A percentile compares a stretch with the other conserved stretches of the same genome.
phyloP scores from a whole-genome alignment of 1,140 invertebrate genomes.

The Neodiprion pinetum region DNA sequence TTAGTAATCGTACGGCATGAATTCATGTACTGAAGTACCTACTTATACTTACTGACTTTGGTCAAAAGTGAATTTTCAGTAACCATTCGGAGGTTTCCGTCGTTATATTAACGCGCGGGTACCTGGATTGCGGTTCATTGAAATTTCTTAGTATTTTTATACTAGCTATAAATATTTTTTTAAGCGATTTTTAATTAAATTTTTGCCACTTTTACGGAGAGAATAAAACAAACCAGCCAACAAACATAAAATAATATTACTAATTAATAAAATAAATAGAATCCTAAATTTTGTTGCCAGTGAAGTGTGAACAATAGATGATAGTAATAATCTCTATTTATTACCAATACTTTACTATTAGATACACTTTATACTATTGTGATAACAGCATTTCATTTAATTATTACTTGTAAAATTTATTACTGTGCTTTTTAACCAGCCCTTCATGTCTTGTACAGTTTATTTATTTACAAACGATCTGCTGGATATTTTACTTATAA shows the following conservation, averaged over 20 bases:
- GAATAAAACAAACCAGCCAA: background rate
- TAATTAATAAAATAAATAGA: slow-evolving; percentile 17
- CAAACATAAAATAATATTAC: background rate
- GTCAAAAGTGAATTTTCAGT: slow-evolving; percentile 40
- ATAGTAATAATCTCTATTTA: slow-evolving; percentile 42
- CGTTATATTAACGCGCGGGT: slow-evolving; percentile 38
- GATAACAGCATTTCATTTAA: slow-evolving; percentile 32
- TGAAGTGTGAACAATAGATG: slow-evolving; percentile 36
- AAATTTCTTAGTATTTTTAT: slow-evolving; percentile 38
- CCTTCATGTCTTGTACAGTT: background rate
- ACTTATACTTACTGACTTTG: slow-evolving; percentile 29
- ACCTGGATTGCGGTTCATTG: slow-evolving; percentile 34
- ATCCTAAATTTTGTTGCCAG: slow-evolving; percentile 36
- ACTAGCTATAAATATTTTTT: slow-evolving; percentile 36
- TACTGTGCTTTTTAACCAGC: background rate
- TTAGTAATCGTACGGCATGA: slow-evolving; percentile 22
- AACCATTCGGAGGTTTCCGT: slow-evolving; percentile 36
- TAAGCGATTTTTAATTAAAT: slow-evolving; percentile 36
- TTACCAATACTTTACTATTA: slow-evolving; percentile 35
- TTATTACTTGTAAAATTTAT: slow-evolving; percentile 28
- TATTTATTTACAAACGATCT: slow-evolving; percentile 1
- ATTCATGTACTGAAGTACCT: slow-evolving; percentile 24
- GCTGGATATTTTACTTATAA: slow-evolving; percentile 2
- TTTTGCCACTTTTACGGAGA: slow-evolving; percentile 21
- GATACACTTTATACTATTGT: slow-evolving; percentile 33